Conservation (phyloP, 1,140 invertebrate species). For the Drosophila willistoni region DNA sequence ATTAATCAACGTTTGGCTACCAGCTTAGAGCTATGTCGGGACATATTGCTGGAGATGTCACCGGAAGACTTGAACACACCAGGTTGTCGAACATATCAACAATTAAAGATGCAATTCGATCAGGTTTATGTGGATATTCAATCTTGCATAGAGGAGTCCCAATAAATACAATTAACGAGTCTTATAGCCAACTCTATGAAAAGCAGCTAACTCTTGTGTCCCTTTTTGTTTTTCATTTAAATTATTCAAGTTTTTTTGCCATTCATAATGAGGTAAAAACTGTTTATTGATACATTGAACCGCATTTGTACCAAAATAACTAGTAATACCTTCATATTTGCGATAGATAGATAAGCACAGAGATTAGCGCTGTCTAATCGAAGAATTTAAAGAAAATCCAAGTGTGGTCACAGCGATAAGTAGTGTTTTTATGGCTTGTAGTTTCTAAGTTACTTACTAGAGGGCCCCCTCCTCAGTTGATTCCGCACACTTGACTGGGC, state of each 20-base stretch:
- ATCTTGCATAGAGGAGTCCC: constrained; percentile 15
- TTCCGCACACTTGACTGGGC: constrained; percentile 19
- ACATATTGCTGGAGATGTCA: constrained; percentile 43
- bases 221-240: too few relatives aligned
- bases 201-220: neutral
- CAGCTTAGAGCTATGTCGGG: constrained; percentile 32
- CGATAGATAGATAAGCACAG: constrained; percentile 39
- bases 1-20: constrained; percentile 39
- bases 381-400: constrained; percentile 52
- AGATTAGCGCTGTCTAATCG: constrained; percentile 63
- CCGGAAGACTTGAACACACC: constrained; percentile 42
- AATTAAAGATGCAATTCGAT: constrained; percentile 48
- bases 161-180: neutral
- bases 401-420: constrained; percentile 49
- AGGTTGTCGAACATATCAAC: constrained; percentile 43
- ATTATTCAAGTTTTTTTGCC: too few relatives aligned
- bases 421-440: constrained; percentile 35
- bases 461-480: constrained; percentile 33
- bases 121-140: constrained; percentile 34
- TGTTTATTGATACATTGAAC: constrained; percentile 43
- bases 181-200: neutral
- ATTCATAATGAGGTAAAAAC: constrained; percentile 28
- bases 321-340: constrained; percentile 21
- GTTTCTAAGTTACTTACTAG: neutral
- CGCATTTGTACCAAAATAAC: constrained; percentile 11